Percentiles rank a stretch among this genome's conserved stretches.
Evolutionary conservation across 2,797 vertebrate genomes (phyloP).

Genomic region (Phrynocephalus guinanensis): DNA sequence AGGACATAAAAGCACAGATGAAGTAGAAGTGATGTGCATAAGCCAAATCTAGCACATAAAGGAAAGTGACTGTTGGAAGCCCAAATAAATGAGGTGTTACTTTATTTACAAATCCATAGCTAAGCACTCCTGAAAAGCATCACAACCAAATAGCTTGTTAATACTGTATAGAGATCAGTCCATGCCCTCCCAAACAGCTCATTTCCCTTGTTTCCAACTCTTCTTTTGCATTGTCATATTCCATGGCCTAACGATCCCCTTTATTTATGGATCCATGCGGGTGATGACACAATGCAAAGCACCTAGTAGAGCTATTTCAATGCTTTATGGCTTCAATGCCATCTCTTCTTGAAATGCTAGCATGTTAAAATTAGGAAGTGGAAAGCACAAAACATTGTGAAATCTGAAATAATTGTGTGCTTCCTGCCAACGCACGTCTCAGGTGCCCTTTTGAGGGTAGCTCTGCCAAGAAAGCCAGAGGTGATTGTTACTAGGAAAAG

Average conservation of each 20-base stretch:
- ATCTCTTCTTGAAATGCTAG: not conserved
- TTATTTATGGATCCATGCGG: not conserved
- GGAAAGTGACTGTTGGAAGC: conserved; percentile 1
- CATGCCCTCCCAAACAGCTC: not conserved
- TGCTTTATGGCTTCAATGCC: not conserved
- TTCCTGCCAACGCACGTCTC: too few species aligned
- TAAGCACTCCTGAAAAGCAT: not conserved
- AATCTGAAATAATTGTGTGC: not conserved
- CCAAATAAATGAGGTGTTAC: conserved; percentile 21
- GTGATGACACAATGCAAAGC: not conserved
- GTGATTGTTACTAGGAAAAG: not conserved
- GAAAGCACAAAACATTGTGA: not conserved
- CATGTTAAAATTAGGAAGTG: not conserved
- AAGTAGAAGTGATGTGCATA: not conserved
- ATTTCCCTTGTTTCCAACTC: not conserved
- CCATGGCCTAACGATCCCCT: not conserved
- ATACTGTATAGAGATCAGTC: not conserved
- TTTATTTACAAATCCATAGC: conserved; percentile 13
- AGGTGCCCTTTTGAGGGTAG: not conserved
- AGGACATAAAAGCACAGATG: not conserved
- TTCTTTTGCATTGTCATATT: not conserved
- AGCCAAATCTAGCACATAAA: conserved; percentile 5
- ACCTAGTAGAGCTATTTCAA: not conserved
- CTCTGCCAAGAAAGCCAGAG: not conserved
- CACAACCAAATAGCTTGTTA: not conserved